phyloP scores from a whole-genome alignment of 1,140 invertebrate species.

The Diorhabda elongata region DNA sequence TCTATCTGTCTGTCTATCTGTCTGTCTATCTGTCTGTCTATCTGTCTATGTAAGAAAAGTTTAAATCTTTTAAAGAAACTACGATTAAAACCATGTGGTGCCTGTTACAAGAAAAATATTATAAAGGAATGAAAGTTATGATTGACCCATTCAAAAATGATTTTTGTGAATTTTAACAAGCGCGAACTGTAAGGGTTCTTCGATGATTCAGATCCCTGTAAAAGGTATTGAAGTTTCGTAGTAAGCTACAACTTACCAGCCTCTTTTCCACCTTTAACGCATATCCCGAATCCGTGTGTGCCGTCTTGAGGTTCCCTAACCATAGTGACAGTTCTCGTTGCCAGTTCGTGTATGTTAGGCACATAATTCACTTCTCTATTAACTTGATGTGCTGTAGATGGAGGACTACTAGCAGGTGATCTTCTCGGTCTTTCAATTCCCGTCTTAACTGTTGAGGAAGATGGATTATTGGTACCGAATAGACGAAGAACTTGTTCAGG shows the following conservation, averaged over 20 bases:
- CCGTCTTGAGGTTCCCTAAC: slow-evolving; percentile 69
- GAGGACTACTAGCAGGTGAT: slow-evolving; percentile 71
- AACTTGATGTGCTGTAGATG: slow-evolving; percentile 64
- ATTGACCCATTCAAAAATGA: neutral
- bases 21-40: neutral
- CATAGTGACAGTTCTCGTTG: slow-evolving; percentile 79
- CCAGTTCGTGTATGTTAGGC: slow-evolving; percentile 60
- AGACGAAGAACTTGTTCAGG: slow-evolving; percentile 72
- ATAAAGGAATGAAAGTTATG: no score
- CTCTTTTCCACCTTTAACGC: slow-evolving; percentile 84
- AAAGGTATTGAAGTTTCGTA: neutral
- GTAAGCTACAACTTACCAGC: slow-evolving; percentile 55
- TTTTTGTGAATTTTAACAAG: no score
- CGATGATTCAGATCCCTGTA: neutral
- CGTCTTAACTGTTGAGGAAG: slow-evolving; percentile 25
- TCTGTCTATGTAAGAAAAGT: neutral
- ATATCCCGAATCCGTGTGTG: slow-evolving; percentile 80
- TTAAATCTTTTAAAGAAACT: neutral
- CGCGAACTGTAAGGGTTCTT: no score
- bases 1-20: neutral
- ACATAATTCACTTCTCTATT: slow-evolving; percentile 38
- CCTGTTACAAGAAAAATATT: neutral
- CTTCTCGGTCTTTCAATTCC: slow-evolving; percentile 49
- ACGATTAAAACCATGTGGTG: neutral
- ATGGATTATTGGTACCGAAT: slow-evolving; percentile 52